Base-by-base conservation (phyloP, 2,888 invertebrate genomes). In the Sisyra terminalis region DNA sequence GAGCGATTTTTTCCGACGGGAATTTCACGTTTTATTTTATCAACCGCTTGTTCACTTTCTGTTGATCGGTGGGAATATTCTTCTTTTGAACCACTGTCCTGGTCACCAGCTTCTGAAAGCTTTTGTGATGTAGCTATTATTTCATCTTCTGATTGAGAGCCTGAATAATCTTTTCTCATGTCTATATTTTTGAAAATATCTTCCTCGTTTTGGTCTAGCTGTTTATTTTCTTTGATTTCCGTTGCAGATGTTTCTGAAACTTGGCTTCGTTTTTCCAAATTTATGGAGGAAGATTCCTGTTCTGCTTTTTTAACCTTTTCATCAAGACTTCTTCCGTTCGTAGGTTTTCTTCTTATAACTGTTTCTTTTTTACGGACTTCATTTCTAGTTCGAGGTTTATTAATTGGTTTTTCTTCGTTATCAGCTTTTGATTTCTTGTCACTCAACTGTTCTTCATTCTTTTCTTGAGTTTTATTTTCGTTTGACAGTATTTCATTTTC, bases 401-500 rank as follows among this genome's bases (percentile, higher is more conserved):
- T 29, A 16, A 14, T 5, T 37, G n/a, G 3, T 37, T 10, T 24
- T 24, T 24, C 24, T 3, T 24, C 24, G 7, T 3, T 24, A 7
- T 24, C 24, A 24, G 5, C n/a, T 34, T 34, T 34, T 2, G 14
- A 34, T 34, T 15, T 34, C n/a, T 34, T 34, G 2, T 11, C 34
- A 24, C 30, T 31, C 11, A 37, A 36, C 3, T 14, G 24, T 17
- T 39, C 42, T 13, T 45, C 47, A 17, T 17, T 29, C 41, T 29
- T 44, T 43, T 45, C 44, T 5, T 35, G 32, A 8, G 37, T 29
- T 31, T 5, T 24, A 24, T 38, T 43, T 37, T 40, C 43, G 18
- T 30, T 31, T 36, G 35, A 36, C 7, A 37, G 18, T 7, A 30
- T 43, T 42, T 47, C 48, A 36, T 44, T 44, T 46, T 44, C 42